A percentile compares a stretch with the other conserved stretches of the same genome.
Evolutionary conservation across 2,888 invertebrate genomes (phyloP).

Genomic region (Lycophotia porphyrea): DNA sequence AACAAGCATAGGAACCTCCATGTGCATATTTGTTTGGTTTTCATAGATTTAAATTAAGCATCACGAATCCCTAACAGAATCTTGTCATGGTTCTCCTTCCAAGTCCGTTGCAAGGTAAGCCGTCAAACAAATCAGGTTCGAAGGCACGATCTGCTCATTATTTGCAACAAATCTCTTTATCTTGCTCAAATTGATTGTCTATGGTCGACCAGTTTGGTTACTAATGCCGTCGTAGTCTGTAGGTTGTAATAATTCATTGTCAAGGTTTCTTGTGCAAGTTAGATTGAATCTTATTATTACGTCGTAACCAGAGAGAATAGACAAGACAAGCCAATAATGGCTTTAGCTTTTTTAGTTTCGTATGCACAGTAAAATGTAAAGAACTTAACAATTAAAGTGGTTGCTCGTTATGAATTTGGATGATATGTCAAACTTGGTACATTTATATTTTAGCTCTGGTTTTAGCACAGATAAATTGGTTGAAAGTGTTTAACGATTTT

Average conservation of each 20-base stretch:
- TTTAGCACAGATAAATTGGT: background rate
- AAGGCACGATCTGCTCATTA: constrained; percentile 51
- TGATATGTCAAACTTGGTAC: background rate
- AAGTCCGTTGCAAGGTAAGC: constrained; percentile 9
- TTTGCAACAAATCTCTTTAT: constrained; percentile 51
- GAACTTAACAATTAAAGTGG: too few relatives aligned
- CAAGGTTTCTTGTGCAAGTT: constrained; percentile 30
- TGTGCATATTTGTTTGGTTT: too few relatives aligned
- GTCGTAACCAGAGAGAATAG: background rate
- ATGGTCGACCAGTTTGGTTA: constrained; percentile 9
- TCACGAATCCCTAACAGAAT: background rate
- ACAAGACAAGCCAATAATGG: background rate
- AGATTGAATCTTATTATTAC: background rate
- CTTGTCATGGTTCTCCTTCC: background rate
- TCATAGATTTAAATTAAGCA: background rate
- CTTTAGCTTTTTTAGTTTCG: background rate
- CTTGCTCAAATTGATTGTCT: constrained; percentile 49
- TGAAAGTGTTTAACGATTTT: background rate
- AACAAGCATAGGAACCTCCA: background rate
- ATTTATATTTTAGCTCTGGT: background rate
- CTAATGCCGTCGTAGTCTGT: constrained; percentile 4
- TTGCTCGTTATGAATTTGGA: background rate
- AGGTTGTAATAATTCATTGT: constrained; percentile 35
- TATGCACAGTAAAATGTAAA: too few relatives aligned
- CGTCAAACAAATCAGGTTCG: constrained; percentile 15